Evolutionary conservation across 2,797 vertebrate genomes (phyloP), one percentile per base, ranked within the genome.

Genomic region (Vipera ursinii): DNA sequence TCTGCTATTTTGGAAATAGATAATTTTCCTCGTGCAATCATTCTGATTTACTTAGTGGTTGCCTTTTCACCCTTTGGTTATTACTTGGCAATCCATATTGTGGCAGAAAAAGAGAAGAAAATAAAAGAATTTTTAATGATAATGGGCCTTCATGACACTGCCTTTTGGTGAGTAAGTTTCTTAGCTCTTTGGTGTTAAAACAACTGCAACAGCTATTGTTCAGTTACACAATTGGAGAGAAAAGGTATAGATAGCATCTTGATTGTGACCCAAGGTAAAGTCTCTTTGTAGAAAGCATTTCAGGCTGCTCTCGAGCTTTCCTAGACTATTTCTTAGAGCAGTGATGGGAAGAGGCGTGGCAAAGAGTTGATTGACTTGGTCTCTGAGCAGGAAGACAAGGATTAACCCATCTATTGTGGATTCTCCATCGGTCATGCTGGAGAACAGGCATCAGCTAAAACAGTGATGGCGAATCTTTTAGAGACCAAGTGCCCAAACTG

Each of bases 11-110:
- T 99, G 96, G 99, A 99, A 97, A 99, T 99, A 89, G 98, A 99
- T 95, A 98, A 98, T 90, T 99, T 99, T 95, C 98, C 99, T 20
- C 98, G 99, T 22, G 98, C 98, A 2, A 98, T 99, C 88, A 99
- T 99, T 97, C 98, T 99, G 89, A 99, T 99, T 96, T 99, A 99
- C 96, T 96, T 99, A 24, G 99, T 99, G 53, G 98, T 99, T 95
- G 99, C 99, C 0, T 99, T 99, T 97, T 99, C 99, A 0, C 99
- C 99, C 0, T 99, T 99, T 24, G 98, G 99, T 92, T 99, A 99
- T 96, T 99, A 99, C 92, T 97, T 99, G 97, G 99, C 99, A 14
- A 98, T 99, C 95, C 99, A 99, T 44, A 98, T 99, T 12, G 99
- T 98, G 28, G 98, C 99, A 0, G 99, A 99, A 96, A 99, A 99